phyloP scores from a whole-genome alignment of 1,140 invertebrate species.

The Cardiocondyla obscurior region DNA sequence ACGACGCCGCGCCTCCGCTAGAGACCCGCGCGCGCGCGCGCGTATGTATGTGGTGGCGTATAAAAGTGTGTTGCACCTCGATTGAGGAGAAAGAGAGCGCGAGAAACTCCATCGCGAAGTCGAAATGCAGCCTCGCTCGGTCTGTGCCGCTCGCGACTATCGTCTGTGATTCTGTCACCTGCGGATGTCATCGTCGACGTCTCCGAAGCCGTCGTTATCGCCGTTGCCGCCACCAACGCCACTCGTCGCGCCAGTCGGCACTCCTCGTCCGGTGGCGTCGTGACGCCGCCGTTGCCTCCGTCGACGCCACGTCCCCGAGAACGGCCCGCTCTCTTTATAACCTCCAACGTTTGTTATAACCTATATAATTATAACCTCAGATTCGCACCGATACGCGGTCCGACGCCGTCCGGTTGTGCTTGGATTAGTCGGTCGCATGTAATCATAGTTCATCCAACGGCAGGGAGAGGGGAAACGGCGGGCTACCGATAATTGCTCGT shows the following conservation, averaged over 20 bases:
- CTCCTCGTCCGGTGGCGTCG: not conserved
- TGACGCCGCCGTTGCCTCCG: not conserved
- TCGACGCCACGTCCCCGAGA: not conserved
- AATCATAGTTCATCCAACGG: constrained; percentile 30
- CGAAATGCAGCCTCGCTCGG: not conserved
- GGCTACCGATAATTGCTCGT: not conserved
- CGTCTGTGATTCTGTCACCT: not conserved
- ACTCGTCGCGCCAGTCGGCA: not conserved
- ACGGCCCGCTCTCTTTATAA: constrained; percentile 45
- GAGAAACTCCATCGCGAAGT: too few species aligned
- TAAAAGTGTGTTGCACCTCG: constrained; percentile 15
- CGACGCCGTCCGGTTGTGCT: not conserved
- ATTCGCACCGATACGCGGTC: not conserved
- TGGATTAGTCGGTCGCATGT: not conserved
- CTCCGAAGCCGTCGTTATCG: not conserved
- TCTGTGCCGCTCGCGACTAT: not conserved
- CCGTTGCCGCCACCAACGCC: not conserved
- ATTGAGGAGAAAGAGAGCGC: not conserved
- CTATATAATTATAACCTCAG: constrained; percentile 75
- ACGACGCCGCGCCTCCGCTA: not conserved
- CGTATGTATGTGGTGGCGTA: not conserved
- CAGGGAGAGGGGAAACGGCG: not conserved
- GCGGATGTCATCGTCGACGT: not conserved
- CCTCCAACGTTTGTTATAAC: constrained; percentile 75
- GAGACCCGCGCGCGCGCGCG: constrained; percentile 26